Conservation (phyloP, 2,888 invertebrate species). For the Corbicula japonica region DNA sequence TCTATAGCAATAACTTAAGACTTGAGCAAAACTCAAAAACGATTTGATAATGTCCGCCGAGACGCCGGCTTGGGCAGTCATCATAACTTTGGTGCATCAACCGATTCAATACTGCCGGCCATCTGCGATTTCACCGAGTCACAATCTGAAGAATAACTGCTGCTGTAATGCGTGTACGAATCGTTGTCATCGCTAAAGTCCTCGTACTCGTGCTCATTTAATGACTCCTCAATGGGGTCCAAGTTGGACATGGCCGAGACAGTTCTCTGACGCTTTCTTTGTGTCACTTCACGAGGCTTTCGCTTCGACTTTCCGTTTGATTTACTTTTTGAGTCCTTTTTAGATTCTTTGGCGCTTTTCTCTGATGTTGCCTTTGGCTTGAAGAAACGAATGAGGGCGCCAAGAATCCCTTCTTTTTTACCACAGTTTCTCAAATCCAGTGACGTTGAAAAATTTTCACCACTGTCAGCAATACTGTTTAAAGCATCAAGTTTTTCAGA, state of each 20-base stretch:
- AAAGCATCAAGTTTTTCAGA: conserved; percentile 63
- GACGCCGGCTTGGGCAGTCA: conserved; percentile 15
- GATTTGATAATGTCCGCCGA: neutral
- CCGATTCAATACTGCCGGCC: conserved; percentile 49
- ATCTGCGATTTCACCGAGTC: conserved; percentile 62
- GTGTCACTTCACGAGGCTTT: conserved; percentile 76
- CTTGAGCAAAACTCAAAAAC: conserved; percentile 48
- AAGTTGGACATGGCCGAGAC: conserved; percentile 83
- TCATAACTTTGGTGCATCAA: conserved; percentile 45
- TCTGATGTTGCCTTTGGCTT: conserved; percentile 74
- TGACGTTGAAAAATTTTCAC: conserved; percentile 60
- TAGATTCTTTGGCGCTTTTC: conserved; percentile 56
- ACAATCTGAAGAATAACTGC: conserved; percentile 66
- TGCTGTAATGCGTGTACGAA: conserved; percentile 79
- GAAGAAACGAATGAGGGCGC: conserved; percentile 77
- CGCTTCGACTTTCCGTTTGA: conserved; percentile 77
- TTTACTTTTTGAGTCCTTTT: conserved; percentile 41
- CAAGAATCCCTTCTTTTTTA: conserved; percentile 80
- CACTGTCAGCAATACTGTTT: conserved; percentile 44
- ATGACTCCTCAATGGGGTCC: conserved; percentile 82
- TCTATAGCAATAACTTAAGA: conserved; percentile 41
- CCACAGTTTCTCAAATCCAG: conserved; percentile 70
- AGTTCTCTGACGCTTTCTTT: conserved; percentile 82
- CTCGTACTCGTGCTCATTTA: conserved; percentile 81
- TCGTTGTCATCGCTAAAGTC: conserved; percentile 71